phyloP scores from a whole-genome alignment of 2,797 vertebrate genomes.

The Oceanodroma leucorhoa region DNA sequence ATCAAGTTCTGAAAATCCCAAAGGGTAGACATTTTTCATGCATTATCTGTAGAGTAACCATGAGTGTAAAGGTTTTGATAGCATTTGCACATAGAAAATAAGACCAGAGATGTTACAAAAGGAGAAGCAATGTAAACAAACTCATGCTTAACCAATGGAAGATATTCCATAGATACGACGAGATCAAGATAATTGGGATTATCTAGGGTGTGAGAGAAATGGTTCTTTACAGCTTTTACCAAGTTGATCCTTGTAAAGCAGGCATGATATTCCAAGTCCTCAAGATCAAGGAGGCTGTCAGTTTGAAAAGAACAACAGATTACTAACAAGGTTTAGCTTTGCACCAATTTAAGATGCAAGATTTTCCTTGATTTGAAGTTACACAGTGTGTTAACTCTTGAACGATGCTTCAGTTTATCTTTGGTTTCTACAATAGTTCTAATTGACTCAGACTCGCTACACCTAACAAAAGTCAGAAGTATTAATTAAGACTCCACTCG shows the following conservation, averaged over 20 bases:
- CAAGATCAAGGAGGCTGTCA: background rate
- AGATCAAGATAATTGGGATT: background rate
- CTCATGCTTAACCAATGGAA: background rate
- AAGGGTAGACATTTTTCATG: background rate
- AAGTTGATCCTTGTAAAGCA: background rate
- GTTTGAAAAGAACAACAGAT: background rate
- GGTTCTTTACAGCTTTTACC: background rate
- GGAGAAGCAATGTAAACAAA: background rate
- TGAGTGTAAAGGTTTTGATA: background rate
- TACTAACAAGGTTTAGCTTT: background rate
- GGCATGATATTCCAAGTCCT: background rate
- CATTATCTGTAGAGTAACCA: accelerated
- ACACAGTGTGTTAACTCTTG: background rate
- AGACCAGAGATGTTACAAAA: background rate
- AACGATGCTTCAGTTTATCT: background rate
- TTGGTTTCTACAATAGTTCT: background rate
- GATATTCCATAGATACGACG: background rate
- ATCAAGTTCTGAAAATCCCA: background rate
- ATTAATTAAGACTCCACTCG: background rate
- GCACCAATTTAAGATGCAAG: background rate
- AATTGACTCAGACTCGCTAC: background rate
- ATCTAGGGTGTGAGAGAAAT: background rate
- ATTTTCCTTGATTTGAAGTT: background rate
- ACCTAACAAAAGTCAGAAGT: background rate
- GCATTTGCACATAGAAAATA: background rate